phyloP scores from a whole-genome alignment of 2,888 invertebrate genomes.

The Periphyllus acericola region DNA sequence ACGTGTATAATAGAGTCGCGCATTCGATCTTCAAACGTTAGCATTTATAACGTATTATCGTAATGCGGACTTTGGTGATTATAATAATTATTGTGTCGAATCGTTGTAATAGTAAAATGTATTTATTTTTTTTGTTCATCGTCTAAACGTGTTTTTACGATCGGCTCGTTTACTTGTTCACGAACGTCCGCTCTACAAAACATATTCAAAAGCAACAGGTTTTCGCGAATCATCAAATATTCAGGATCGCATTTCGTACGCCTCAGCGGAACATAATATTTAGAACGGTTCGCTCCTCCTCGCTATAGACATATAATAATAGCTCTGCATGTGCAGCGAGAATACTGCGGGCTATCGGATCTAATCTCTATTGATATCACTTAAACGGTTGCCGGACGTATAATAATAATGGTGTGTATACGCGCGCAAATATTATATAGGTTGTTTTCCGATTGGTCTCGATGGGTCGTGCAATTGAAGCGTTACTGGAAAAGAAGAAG shows the following conservation, averaged over 20 bases:
- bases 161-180: too few relatives aligned
- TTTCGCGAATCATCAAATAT: background rate
- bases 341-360: background rate
- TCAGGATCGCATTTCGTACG: background rate
- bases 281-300: background rate
- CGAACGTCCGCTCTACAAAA: background rate
- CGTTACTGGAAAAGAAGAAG: background rate
- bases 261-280: background rate
- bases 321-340: background rate
- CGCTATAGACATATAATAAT: background rate
- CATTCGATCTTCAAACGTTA: too few relatives aligned
- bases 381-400: background rate
- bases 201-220: background rate
- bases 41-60: too few relatives aligned
- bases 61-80: too few relatives aligned
- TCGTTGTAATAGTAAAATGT: too few relatives aligned
- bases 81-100: too few relatives aligned
- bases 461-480: constrained; percentile 13
- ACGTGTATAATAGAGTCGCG: background rate
- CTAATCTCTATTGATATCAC: background rate
- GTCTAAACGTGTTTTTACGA: too few relatives aligned
- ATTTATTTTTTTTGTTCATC: too few relatives aligned
- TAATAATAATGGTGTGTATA: background rate
- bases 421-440: background rate
- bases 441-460: constrained; percentile 32